Percentiles rank a stretch among this genome's conserved stretches.
These are phyloP conservation scores for Scrobipalpa atriplicella DNA, from an alignment of 2,888 invertebrate species.

Conservation along the genomic window DNA sequence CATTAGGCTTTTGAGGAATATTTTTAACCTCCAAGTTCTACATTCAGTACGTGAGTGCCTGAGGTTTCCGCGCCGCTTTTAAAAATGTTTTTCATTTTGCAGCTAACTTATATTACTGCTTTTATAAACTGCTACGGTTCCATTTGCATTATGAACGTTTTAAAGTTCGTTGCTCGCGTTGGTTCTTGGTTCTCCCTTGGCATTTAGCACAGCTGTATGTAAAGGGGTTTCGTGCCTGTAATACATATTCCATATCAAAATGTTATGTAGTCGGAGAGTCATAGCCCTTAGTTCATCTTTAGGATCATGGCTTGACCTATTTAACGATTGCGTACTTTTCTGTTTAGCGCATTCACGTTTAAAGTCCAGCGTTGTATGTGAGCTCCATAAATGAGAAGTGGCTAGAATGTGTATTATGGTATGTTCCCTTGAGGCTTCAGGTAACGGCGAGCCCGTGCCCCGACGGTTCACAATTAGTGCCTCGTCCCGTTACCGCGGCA, in stretches of 20 bases:
- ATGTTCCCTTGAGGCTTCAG: conserved; percentile 29
- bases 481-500: conserved; percentile 74
- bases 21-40: conserved; percentile 16
- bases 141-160: conserved; percentile 22
- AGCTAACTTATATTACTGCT: conserved; percentile 12
- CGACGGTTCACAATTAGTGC: conserved; percentile 72
- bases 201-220: conserved; percentile 2
- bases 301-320: not conserved
- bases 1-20: not conserved
- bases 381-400: not conserved
- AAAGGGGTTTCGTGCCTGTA: not conserved
- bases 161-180: conserved; percentile 14
- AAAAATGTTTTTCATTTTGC: conserved; percentile 30
- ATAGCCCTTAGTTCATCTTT: not conserved
- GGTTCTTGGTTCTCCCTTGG: not conserved
- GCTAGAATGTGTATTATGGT: not conserved
- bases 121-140: conserved; percentile 22
- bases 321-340: not conserved
- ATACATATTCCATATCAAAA: not conserved
- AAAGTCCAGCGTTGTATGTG: not conserved
- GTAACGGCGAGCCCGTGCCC: conserved; percentile 71
- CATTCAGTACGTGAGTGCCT: conserved; percentile 41
- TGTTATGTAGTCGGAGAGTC: not conserved
- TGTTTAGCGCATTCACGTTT: not conserved
- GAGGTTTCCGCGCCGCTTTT: conserved; percentile 35